These are phyloP conservation scores for Trochalopteron elliotii DNA, from an alignment of 2,113 vertebrate genomes.

Conservation along the genomic window DNA sequence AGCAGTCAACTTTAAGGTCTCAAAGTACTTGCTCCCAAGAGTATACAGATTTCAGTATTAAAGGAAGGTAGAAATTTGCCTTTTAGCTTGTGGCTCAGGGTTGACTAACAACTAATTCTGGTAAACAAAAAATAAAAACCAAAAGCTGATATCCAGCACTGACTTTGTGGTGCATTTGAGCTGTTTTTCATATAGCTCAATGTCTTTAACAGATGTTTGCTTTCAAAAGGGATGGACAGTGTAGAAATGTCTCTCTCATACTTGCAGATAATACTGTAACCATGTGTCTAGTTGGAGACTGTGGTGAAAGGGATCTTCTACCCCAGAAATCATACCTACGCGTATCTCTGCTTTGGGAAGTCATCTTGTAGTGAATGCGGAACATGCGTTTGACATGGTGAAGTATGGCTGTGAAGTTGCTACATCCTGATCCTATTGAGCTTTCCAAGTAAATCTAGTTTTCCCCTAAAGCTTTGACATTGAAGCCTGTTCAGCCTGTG, in stretches of 20 bases:
- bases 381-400: neutral
- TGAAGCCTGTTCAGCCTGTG: neutral
- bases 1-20: neutral
- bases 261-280: neutral
- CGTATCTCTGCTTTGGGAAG: neutral
- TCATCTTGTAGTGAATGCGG: neutral
- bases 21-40: neutral
- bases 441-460: neutral
- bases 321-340: neutral
- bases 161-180: neutral
- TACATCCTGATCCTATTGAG: neutral
- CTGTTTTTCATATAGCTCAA: neutral
- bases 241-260: neutral
- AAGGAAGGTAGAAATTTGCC: neutral
- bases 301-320: neutral
- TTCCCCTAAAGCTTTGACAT: neutral
- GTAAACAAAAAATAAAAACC: neutral
- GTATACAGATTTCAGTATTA: neutral
- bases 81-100: neutral
- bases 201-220: neutral
- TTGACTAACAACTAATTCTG: neutral
- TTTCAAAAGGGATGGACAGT: neutral
- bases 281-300: neutral
- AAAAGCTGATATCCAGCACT: neutral
- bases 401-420: neutral